Base-by-base conservation (phyloP, 2,888 invertebrate genomes). In the Lordiphosa andalusiaca region DNA sequence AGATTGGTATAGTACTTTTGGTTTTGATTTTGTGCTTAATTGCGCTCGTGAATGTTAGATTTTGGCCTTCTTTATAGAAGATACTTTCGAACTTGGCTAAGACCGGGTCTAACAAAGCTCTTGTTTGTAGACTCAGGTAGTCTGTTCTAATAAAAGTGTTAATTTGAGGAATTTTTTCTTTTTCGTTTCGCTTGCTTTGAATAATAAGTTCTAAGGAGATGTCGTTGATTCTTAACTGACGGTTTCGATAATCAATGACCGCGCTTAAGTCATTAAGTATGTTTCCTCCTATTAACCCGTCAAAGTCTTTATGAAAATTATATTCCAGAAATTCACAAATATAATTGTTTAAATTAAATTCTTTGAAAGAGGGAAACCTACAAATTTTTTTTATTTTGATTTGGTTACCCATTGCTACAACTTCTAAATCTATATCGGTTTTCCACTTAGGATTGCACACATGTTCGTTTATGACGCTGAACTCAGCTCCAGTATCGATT, bases 11-110 rank as follows among this genome's bases (percentile, higher is more conserved):
- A n/a, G 37, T 12, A 10, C 25, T 49, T 6, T 16, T 42, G 33
- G 21, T 42, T 21, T 41, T 23, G 10, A 23, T 52, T 4, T 35
- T 49, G 10, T 49, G 49, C 21, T n/a, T 49, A 13, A 39, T 16
- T 49, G 37, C 19, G 2, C 38, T 49, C 2, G 38, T 30, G 2
- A 39, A 49, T 13, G 9, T 51, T 21, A 51, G 6, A 21, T 51
- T 30, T 51, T 51, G 51, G 19, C 41, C 51, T n/a, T 36, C 36
- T 36, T 36, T 12, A 36, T 36, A 36, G 6, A 36, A 25, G 2
- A 25, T 25, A 23, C 23, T 23, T 6, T 25, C 6, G 25, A 25
- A 25, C 25, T 25, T 25, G 25, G 25, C 25, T 6, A 25, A 6
- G 2, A 25, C 25, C 6, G 25, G 25, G 25, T 25, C 25, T 25